A percentile compares a stretch with the other conserved stretches of the same genome.
These are phyloP conservation scores for Cyprinodon variegatus DNA, from an alignment of 2,113 vertebrate species.

Conservation along the genomic window DNA sequence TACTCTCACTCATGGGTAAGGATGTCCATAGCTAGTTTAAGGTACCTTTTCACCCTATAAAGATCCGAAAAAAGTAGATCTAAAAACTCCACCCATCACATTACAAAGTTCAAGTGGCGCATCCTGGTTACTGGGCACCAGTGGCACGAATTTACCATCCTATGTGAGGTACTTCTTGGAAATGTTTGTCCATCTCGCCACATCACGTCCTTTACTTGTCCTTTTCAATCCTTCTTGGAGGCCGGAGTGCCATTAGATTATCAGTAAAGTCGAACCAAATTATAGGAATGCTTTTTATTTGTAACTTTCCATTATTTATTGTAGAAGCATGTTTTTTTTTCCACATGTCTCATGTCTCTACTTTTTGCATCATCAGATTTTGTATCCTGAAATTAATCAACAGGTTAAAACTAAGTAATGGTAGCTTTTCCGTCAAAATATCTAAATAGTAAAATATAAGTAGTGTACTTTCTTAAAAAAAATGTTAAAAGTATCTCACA, in stretches of 20 bases:
- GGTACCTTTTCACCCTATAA: background rate
- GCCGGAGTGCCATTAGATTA: background rate
- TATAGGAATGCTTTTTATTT: background rate
- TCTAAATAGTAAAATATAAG: background rate
- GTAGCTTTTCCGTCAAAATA: background rate
- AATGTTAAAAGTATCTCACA: too few relatives aligned
- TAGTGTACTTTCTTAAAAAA: background rate
- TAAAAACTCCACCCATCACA: constrained; percentile 9
- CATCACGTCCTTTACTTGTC: constrained; percentile 2
- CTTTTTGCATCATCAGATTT: background rate
- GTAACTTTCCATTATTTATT: background rate
- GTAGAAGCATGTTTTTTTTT: background rate
- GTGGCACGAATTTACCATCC: constrained; percentile 27
- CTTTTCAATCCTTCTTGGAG: background rate
- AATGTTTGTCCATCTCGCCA: constrained; percentile 57
- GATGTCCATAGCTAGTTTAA: background rate
- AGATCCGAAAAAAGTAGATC: background rate
- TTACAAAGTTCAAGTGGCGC: constrained; percentile 72
- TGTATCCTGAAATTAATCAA: background rate
- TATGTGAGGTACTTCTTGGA: constrained; percentile 55
- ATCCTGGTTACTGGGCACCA: constrained; percentile 47
- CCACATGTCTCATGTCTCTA: background rate
- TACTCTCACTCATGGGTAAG: background rate
- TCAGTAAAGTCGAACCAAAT: background rate
- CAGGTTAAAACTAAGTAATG: background rate